Evolutionary conservation across 2,888 invertebrate genomes (phyloP).

Genomic region (Micropterix aruncella): DNA sequence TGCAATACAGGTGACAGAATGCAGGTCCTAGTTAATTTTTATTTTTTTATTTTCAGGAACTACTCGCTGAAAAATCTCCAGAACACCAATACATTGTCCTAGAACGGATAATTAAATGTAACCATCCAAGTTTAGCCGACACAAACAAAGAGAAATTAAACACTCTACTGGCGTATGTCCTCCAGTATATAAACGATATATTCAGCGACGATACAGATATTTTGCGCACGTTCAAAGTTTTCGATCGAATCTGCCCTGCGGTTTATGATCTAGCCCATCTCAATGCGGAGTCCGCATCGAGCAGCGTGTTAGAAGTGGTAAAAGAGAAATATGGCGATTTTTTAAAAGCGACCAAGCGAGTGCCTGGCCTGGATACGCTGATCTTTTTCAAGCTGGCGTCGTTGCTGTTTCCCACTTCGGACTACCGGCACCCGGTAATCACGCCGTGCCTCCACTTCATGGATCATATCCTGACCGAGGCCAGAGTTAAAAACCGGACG

Average conservation of each 20-base stretch:
- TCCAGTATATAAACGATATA: conserved; percentile 64
- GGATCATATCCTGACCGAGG: conserved; percentile 57
- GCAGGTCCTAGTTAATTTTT: too few species aligned
- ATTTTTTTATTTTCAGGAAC: conserved; percentile 30
- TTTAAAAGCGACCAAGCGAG: conserved; percentile 38
- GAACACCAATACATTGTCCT: conserved; percentile 56
- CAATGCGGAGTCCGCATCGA: conserved; percentile 52
- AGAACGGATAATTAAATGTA: conserved; percentile 74
- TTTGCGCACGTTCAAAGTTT: conserved; percentile 40
- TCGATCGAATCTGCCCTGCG: conserved; percentile 40
- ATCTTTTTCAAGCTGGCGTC: conserved; percentile 73
- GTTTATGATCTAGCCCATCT: conserved; percentile 58
- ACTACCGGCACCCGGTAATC: conserved; percentile 79
- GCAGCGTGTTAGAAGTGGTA: conserved; percentile 51
- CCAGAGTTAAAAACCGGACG: conserved; percentile 44
- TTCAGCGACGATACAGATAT: conserved; percentile 29
- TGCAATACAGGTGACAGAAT: too few species aligned
- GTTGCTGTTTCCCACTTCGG: conserved; percentile 76
- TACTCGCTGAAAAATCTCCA: conserved; percentile 44
- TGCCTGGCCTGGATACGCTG: conserved; percentile 55
- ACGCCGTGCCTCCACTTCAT: conserved; percentile 76
- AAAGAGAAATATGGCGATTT: conserved; percentile 57
- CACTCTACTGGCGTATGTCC: conserved; percentile 56
- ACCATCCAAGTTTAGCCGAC: conserved; percentile 67
- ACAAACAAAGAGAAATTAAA: conserved; percentile 66